A percentile compares a stretch with the other conserved stretches of the same genome.
Conservation (phyloP, 2,888 invertebrate species). For the Cosmorhoe ocellata region DNA sequence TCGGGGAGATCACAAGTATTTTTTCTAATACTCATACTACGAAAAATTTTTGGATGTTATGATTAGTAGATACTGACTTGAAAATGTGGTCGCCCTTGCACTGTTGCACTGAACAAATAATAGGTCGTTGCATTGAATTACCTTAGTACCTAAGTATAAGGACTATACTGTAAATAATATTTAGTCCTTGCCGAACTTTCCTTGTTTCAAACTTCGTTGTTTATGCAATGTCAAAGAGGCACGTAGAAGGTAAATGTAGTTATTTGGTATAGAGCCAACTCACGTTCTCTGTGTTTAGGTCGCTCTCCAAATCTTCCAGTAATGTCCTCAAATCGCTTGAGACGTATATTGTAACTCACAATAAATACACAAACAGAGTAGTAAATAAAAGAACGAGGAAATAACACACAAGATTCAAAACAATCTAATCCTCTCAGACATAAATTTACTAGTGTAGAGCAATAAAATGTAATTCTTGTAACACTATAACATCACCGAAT, state of each 20-base stretch:
- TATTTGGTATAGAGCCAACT: constrained; percentile 67
- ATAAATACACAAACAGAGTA: constrained; percentile 17
- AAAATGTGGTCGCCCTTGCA: too few relatives aligned
- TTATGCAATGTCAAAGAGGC: constrained; percentile 33
- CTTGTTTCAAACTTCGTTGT: constrained; percentile 17
- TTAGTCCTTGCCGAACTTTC: constrained; percentile 3
- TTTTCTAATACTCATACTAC: too few relatives aligned
- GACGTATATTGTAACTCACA: constrained; percentile 8
- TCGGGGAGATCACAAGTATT: too few relatives aligned
- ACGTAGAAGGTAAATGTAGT: constrained; percentile 46
- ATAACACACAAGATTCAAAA: too few relatives aligned
- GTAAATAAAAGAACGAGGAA: constrained; percentile 3
- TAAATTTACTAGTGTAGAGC: constrained; percentile 3
- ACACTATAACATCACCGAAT: constrained; percentile 1
- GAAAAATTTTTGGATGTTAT: too few relatives aligned
- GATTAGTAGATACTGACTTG: too few relatives aligned
- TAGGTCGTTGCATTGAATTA: too few relatives aligned
- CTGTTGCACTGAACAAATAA: too few relatives aligned
- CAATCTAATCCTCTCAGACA: not conserved
- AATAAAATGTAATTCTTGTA: constrained; percentile 7
- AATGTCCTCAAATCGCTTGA: constrained; percentile 16
- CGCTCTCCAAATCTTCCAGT: constrained; percentile 36
- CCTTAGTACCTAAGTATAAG: too few relatives aligned
- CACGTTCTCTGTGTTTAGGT: constrained; percentile 57
- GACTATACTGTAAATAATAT: not conserved